phyloP scores from a whole-genome alignment of 2,888 invertebrate genomes.

The Microctonus brassicae region DNA sequence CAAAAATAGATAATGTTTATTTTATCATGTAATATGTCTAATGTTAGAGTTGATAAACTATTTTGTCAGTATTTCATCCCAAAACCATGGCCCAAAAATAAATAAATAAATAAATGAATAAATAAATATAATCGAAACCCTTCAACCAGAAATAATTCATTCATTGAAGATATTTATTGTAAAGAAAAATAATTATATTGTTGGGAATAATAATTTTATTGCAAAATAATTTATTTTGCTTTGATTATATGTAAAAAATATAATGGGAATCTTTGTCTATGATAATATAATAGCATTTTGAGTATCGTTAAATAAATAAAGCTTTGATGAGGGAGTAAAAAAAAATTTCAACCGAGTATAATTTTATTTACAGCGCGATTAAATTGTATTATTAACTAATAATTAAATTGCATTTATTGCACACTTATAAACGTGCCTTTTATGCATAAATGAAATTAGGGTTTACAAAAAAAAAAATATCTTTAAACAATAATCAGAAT shows the following conservation, averaged over 20 bases:
- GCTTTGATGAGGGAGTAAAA: background rate
- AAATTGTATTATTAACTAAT: background rate
- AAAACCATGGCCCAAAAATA: conserved; percentile 55
- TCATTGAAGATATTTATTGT: background rate
- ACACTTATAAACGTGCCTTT: background rate
- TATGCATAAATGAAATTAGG: background rate
- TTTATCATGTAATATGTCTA: background rate
- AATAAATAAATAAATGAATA: background rate
- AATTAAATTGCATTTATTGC: background rate
- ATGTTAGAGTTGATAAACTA: conserved; percentile 45
- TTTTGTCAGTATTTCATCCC: conserved; percentile 49
- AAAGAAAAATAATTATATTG: too few relatives aligned
- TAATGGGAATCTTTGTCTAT: too few relatives aligned
- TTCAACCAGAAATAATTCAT: conserved; percentile 51
- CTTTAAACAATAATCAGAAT: background rate
- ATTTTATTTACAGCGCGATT: background rate
- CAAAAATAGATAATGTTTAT: background rate
- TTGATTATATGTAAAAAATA: too few relatives aligned
- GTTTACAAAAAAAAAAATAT: background rate
- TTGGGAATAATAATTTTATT: too few relatives aligned
- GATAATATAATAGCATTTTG: background rate
- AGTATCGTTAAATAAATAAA: background rate
- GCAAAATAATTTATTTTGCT: too few relatives aligned
- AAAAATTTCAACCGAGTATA: background rate
- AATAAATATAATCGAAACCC: conserved; percentile 27